Evolutionary conservation across 2,113 vertebrate species (phyloP).

Genomic region (Turnix velox): DNA sequence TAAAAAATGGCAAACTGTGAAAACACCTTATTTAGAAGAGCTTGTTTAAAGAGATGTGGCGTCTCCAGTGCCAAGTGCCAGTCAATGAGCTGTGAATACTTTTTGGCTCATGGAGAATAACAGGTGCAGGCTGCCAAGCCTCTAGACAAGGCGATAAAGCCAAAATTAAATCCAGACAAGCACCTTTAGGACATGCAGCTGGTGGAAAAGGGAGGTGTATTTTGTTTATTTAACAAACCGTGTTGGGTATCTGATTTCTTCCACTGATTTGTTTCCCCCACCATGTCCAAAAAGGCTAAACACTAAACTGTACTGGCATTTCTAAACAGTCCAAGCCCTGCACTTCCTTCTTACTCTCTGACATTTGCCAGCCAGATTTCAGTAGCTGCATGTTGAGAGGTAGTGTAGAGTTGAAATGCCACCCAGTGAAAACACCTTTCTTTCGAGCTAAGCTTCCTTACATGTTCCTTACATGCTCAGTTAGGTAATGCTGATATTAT

Average conservation of each 20-base stretch:
- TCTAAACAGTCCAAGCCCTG: neutral
- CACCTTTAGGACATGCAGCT: neutral
- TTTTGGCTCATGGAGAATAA: neutral
- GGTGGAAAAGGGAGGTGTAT: neutral
- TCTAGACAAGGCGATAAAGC: neutral
- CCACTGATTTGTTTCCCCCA: neutral
- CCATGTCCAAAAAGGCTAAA: neutral
- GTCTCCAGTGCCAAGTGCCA: neutral
- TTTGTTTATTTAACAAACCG: neutral
- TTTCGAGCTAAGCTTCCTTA: neutral
- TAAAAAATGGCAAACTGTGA: neutral
- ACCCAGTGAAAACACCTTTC: neutral
- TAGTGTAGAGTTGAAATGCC: neutral
- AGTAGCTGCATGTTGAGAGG: neutral
- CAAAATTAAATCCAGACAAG: neutral
- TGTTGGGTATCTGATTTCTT: neutral
- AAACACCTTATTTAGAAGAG: neutral
- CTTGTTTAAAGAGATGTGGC: neutral
- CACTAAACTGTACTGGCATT: neutral
- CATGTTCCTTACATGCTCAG: neutral
- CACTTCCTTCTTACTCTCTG: neutral
- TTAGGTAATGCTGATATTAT: neutral
- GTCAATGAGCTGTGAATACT: neutral
- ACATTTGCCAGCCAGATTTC: fast-evolving
- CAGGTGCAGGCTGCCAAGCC: neutral